A percentile compares a stretch with the other conserved stretches of the same genome.
Evolutionary conservation across 1,140 invertebrate genomes (phyloP).

Genomic region (Nasonia vitripennis): DNA sequence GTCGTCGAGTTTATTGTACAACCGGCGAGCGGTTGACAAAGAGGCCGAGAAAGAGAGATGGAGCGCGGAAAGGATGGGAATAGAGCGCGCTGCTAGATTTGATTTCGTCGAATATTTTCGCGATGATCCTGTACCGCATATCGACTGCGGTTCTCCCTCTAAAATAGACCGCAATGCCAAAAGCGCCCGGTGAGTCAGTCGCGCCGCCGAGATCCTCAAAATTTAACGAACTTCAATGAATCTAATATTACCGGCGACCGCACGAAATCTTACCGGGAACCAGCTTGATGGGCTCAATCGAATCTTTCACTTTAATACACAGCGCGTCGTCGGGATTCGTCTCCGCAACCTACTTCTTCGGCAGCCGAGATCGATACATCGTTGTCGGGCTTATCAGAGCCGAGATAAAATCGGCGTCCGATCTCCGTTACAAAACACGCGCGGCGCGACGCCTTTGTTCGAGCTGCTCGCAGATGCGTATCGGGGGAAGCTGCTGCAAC

Average conservation of each 20-base stretch:
- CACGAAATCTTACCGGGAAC: not conserved
- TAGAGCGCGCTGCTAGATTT: not conserved
- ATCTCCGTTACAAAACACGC: not conserved
- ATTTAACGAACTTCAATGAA: not conserved
- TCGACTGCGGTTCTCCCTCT: too few species aligned
- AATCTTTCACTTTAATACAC: not conserved
- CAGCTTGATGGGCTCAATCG: not conserved
- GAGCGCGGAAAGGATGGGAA: not conserved
- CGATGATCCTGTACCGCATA: too few species aligned
- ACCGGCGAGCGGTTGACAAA: conserved; percentile 16
- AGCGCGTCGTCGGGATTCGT: not conserved
- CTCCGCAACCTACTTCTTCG: too few species aligned
- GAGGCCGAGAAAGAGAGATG: conserved; percentile 19
- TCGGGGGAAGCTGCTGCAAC: not conserved
- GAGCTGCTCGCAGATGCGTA: not conserved
- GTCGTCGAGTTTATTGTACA: conserved; percentile 30
- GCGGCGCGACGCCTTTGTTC: conserved; percentile 2
- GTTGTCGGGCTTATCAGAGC: too few species aligned
- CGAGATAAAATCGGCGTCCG: conserved; percentile 11
- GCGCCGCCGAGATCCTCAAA: not conserved
- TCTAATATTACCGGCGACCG: not conserved
- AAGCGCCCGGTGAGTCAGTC: not conserved
- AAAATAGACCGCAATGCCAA: not conserved
- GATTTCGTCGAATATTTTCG: not conserved
- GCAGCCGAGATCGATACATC: too few species aligned